A percentile compares a stretch with the other conserved stretches of the same genome.
Evolutionary conservation across 2,113 vertebrate species (phyloP).

Genomic region (Scophthalmus maximus): DNA sequence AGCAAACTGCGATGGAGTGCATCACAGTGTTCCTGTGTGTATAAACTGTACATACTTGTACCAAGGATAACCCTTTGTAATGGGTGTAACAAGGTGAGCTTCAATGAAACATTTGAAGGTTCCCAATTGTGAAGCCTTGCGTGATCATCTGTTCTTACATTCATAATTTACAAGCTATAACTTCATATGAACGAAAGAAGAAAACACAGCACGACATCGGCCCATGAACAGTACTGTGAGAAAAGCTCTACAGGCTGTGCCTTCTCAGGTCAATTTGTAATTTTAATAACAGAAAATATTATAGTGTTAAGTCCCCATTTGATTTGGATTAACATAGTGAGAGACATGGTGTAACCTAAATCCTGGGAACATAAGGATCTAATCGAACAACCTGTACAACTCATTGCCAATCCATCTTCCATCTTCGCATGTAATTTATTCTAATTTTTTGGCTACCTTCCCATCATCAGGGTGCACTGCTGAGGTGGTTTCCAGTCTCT

Average conservation of each 20-base stretch:
- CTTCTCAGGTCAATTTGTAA: neutral
- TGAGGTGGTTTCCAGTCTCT: too few relatives aligned
- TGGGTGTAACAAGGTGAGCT: slow-evolving; percentile 4
- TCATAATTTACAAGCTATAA: slow-evolving; percentile 60
- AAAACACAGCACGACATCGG: slow-evolving; percentile 7
- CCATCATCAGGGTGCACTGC: too few relatives aligned
- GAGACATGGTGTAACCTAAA: neutral
- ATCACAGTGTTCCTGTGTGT: neutral
- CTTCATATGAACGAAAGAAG: slow-evolving; percentile 10
- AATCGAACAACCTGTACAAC: slow-evolving; percentile 18
- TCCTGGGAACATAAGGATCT: slow-evolving; percentile 2
- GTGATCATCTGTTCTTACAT: slow-evolving; percentile 34
- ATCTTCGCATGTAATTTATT: too few relatives aligned
- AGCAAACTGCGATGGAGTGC: neutral
- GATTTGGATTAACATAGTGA: neutral
- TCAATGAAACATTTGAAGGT: neutral
- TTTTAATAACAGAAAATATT: slow-evolving; percentile 12
- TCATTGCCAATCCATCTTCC: too few relatives aligned
- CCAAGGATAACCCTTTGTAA: slow-evolving; percentile 15
- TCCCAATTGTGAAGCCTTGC: slow-evolving; percentile 49
- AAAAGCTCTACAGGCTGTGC: neutral
- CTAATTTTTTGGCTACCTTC: neutral
- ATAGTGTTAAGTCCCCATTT: slow-evolving; percentile 13
- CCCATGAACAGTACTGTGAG: neutral
- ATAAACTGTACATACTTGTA: neutral